Conservation (phyloP, 1,140 invertebrate genomes). For the Mesaphorura yosii region DNA sequence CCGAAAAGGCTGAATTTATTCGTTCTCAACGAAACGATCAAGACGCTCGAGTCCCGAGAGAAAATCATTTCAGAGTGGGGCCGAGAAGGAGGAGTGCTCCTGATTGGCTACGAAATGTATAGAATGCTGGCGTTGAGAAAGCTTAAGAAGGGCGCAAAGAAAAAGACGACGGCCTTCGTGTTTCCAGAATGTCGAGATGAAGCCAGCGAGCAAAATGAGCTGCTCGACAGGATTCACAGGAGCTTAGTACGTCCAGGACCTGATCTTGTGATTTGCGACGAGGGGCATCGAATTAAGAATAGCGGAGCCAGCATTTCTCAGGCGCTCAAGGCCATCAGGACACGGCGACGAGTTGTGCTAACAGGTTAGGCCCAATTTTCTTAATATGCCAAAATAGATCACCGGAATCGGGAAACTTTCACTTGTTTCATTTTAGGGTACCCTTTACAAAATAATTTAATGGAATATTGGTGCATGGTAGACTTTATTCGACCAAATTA, state of each 20-base stretch:
- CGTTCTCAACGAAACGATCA: conserved; percentile 86
- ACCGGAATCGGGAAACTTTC: conserved; percentile 1
- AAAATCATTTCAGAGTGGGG: conserved; percentile 66
- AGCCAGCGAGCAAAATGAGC: conserved; percentile 40
- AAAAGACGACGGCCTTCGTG: conserved; percentile 34
- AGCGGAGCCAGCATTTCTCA: conserved; percentile 84
- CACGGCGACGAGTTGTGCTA: conserved; percentile 75
- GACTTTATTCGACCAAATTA: conserved; percentile 91
- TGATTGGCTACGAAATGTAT: conserved; percentile 97
- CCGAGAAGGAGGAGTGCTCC: conserved; percentile 74
- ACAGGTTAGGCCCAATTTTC: conserved; percentile 58
- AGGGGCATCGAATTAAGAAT: conserved; percentile 94
- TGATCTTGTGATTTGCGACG: conserved; percentile 88
- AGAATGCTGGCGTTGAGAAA: conserved; percentile 61
- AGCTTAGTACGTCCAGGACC: conserved; percentile 83
- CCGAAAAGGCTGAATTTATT: conserved; percentile 72
- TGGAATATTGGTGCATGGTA: conserved; percentile 96
- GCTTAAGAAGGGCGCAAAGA: conserved; percentile 39
- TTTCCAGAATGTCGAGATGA: conserved; percentile 31
- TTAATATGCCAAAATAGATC: too few species aligned
- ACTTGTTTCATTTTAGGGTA: conserved; percentile 45
- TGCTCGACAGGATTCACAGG: conserved; percentile 54
- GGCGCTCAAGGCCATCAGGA: conserved; percentile 81
- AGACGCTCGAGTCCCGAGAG: conserved; percentile 71
- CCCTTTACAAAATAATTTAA: conserved; percentile 89